Evolutionary conservation across 2,113 vertebrate genomes (phyloP).

Genomic region (Grallaria varia): DNA sequence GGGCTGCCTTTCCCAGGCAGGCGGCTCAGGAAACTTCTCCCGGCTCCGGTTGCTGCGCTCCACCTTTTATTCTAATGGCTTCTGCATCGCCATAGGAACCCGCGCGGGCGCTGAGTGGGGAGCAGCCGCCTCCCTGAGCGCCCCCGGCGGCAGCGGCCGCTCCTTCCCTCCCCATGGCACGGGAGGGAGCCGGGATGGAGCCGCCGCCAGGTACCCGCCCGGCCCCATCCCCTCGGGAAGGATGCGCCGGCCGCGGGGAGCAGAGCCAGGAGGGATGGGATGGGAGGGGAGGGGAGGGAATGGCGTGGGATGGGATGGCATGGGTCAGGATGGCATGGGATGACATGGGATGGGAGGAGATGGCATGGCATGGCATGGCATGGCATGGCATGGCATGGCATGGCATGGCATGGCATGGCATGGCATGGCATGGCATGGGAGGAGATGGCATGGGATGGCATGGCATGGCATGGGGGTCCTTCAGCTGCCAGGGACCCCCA

Average conservation of each 20-base stretch:
- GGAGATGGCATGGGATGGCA: too few relatives aligned
- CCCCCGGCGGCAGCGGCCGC: background rate
- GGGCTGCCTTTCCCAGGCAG: background rate
- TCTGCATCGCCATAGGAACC: conserved; percentile 69
- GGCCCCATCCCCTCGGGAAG: background rate
- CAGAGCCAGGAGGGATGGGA: rapidly evolving
- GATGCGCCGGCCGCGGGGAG: background rate
- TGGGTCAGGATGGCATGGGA: too few relatives aligned
- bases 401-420: too few relatives aligned
- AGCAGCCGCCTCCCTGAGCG: background rate
- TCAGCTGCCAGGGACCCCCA: background rate
- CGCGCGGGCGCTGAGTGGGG: background rate
- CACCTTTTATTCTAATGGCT: conserved; percentile 53
- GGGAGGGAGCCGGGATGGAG: background rate
- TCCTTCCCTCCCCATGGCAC: background rate
- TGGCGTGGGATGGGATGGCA: too few relatives aligned
- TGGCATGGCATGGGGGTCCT: too few relatives aligned
- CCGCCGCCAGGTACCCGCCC: background rate
- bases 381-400: too few relatives aligned
- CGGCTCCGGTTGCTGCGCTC: conserved; percentile 19
- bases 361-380: too few relatives aligned
- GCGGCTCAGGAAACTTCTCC: conserved; percentile 24
- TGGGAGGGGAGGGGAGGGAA: too few relatives aligned
- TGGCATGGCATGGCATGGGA: too few relatives aligned
- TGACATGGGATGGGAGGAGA: too few relatives aligned